Evolutionary conservation across 2,888 invertebrate species (phyloP).

Genomic region (Leucoptera coffeella): DNA sequence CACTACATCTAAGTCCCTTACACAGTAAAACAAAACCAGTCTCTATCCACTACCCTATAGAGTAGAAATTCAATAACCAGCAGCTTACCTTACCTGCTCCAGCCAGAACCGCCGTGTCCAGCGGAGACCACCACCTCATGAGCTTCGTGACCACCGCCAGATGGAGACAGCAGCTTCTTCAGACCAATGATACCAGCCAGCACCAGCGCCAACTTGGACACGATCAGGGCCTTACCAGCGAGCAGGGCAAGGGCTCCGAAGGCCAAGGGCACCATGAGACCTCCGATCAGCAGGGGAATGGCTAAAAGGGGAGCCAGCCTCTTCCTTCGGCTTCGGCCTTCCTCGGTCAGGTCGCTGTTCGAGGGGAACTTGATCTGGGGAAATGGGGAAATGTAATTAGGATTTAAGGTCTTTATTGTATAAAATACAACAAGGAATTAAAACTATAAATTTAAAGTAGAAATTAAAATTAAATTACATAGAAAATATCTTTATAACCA

Average conservation of each 20-base stretch:
- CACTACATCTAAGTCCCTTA: too few species aligned
- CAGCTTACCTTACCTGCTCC: conserved; percentile 55
- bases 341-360: conserved; percentile 57
- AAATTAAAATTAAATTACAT: too few species aligned
- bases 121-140: conserved; percentile 68
- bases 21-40: too few species aligned
- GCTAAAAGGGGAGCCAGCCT: conserved; percentile 68
- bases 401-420: too few species aligned
- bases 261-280: conserved; percentile 75
- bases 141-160: conserved; percentile 58
- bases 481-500: too few species aligned
- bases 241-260: conserved; percentile 75
- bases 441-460: too few species aligned
- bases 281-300: conserved; percentile 73
- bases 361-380: conserved; percentile 74
- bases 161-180: conserved; percentile 71
- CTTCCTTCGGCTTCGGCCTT: conserved; percentile 66
- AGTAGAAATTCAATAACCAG: too few species aligned
- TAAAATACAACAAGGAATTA: too few species aligned
- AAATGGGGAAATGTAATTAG: conserved; percentile 10
- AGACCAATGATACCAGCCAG: conserved; percentile 79
- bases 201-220: conserved; percentile 76
- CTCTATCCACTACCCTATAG: too few species aligned
- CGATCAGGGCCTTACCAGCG: conserved; percentile 80
- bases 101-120: conserved; percentile 63